Evolutionary conservation across 2,113 vertebrate species (phyloP).

Genomic region (Psammodynastes pulverulentus): DNA sequence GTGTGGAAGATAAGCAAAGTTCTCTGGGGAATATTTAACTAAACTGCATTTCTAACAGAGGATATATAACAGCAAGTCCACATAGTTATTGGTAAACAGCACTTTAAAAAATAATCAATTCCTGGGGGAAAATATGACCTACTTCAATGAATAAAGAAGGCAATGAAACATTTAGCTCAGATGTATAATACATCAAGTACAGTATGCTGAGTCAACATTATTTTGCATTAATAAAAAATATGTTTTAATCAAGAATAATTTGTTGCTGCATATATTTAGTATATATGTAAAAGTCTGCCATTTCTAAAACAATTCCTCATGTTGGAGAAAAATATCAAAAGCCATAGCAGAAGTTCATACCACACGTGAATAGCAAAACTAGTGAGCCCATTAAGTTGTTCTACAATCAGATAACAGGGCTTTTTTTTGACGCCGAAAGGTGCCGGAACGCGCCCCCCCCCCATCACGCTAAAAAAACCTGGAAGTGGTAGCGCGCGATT

Average conservation of each 20-base stretch:
- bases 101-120: conserved; percentile 49
- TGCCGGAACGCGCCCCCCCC: too few relatives aligned
- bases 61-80: conserved; percentile 7
- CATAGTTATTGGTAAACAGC: conserved; percentile 27
- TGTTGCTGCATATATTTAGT: background rate
- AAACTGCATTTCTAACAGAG: conserved; percentile 35
- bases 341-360: background rate
- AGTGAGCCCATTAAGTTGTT: background rate
- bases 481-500: too few relatives aligned
- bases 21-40: conserved; percentile 50
- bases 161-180: background rate
- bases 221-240: background rate
- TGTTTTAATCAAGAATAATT: background rate
- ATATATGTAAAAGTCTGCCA: background rate
- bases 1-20: conserved; percentile 28
- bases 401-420: background rate
- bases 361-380: background rate
- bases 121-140: conserved; percentile 33
- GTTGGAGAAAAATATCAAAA: background rate
- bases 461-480: too few relatives aligned
- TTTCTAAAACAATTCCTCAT: background rate
- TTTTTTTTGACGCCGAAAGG: too few relatives aligned
- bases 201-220: background rate
- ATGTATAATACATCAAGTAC: background rate
- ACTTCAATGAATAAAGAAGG: conserved; percentile 19